Evolutionary conservation across 1,140 invertebrate species (phyloP).

Genomic region (Pseudomyrmex dendroicus): DNA sequence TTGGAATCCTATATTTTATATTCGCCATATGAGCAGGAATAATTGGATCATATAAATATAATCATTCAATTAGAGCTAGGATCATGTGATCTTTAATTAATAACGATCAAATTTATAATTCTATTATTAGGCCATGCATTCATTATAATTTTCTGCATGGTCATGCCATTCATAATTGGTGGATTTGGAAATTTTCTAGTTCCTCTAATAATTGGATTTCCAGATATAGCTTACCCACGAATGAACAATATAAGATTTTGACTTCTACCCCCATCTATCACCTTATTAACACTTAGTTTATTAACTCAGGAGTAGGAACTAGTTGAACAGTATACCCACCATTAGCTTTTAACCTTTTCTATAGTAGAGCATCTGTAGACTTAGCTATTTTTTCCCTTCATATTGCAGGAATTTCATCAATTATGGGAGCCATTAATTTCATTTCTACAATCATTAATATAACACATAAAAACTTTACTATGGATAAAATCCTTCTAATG

Average conservation of each 20-base stretch:
- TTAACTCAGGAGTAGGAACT: constrained; percentile 67
- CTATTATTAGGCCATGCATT: constrained; percentile 72
- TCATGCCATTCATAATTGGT: constrained; percentile 69
- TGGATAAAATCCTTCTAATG: constrained; percentile 87
- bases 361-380: background rate
- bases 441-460: constrained; percentile 88
- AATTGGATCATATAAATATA: constrained; percentile 9
- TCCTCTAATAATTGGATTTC: constrained; percentile 85
- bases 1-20: constrained; percentile 36
- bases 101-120: constrained; percentile 85
- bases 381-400: constrained; percentile 2
- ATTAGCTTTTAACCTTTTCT: background rate
- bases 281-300: constrained; percentile 80
- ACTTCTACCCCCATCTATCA: constrained; percentile 83
- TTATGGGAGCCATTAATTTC: constrained; percentile 77
- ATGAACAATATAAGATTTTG: constrained; percentile 87
- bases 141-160: constrained; percentile 76
- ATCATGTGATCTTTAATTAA: constrained; percentile 14
- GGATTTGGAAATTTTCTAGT: constrained; percentile 86
- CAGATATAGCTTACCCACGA: constrained; percentile 87
- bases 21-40: constrained; percentile 24
- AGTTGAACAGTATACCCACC: constrained; percentile 15
- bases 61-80: constrained; percentile 36
- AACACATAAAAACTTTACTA: constrained; percentile 54
- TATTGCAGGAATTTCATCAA: background rate